Evolutionary conservation across 1,140 invertebrate species (phyloP), one percentile per base, ranked within the genome.

Genomic region (Drosophila jambulina): DNA sequence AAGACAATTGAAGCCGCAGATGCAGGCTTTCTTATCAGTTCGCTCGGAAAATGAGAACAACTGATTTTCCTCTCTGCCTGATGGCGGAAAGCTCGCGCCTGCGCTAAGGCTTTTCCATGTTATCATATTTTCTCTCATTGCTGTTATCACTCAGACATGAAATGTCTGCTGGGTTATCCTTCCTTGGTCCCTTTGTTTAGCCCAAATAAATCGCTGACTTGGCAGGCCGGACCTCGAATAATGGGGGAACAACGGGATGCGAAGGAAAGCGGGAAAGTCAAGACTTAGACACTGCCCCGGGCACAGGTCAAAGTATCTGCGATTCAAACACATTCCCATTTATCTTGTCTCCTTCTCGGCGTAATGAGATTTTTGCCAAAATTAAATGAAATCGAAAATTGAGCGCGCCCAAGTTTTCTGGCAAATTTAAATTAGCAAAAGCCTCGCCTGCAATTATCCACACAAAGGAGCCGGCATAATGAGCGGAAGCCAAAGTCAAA

Each of bases 21-120:
- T 71, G 54, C 75, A 71, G 42, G 40, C 83, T 49, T 79, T 64
- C 86, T 90, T 90, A 90, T 90, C 85, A 90, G 81, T 82, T 75
- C 34, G 75, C 46, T 48, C 67, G 68, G 36, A 13, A 45, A 38
- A 61, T 43, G 42, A 38, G 42, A 36, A 23, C 42, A 43, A 32
- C n/a, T 17, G 32, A 40, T 38, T 56, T 49, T 43, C 21, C 34
- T 54, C 46, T 77, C 51, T 38, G 12, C 36, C 32, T 45, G 21
- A 46, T 23, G 49, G 48, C n/a, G 19, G 74, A 64, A 87, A 88
- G 85, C 84, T 87, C 84, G 56, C 85, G 74, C 45, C 36, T 80
- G 85, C 84, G 84, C 84, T 29, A 7, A 4, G 0, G 0, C 12
- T 10, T 2, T 4, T 10, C 17, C 27, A 17, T 21, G 71, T 83